Conservation (phyloP, 1,140 invertebrate species). For the Papilio polytes region DNA sequence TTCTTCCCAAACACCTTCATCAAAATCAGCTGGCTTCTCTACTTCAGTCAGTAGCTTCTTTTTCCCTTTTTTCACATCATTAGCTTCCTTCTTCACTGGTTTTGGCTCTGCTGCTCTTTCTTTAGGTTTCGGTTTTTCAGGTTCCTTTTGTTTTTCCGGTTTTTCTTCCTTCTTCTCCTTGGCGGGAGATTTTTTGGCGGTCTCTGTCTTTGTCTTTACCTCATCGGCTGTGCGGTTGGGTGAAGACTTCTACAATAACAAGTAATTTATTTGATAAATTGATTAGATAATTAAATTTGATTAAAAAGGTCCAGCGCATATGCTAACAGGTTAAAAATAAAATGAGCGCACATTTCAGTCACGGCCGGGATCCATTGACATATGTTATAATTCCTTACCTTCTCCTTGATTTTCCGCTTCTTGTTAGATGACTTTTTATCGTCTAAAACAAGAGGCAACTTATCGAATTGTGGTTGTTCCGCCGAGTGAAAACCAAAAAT, state of each 20-base stretch:
- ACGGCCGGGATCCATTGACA: constrained; percentile 48
- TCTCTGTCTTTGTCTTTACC: constrained; percentile 75
- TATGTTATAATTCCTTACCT: constrained; percentile 84
- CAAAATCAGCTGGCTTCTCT: constrained; percentile 89
- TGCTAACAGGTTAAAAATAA: constrained; percentile 80
- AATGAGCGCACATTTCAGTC: constrained; percentile 63
- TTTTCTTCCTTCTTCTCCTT: constrained; percentile 81
- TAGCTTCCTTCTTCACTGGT: constrained; percentile 80
- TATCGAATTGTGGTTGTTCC: constrained; percentile 89
- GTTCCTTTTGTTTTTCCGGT: constrained; percentile 74
- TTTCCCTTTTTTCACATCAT: constrained; percentile 77
- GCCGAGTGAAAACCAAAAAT: constrained; percentile 89
- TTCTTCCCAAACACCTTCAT: constrained; percentile 90
- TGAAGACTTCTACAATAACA: constrained; percentile 77
- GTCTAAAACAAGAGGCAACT: constrained; percentile 85
- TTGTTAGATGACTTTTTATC: constrained; percentile 87
- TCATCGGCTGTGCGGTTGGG: constrained; percentile 82
- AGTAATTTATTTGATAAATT: not conserved
- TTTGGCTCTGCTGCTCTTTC: constrained; percentile 67
- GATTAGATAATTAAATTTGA: constrained; percentile 3
- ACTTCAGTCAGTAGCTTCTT: constrained; percentile 80
- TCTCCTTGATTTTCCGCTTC: constrained; percentile 89
- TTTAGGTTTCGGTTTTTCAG: constrained; percentile 72
- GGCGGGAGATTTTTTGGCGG: constrained; percentile 74
- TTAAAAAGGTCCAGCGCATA: constrained; percentile 47